Conservation (phyloP, 2,888 invertebrate species). For the Eudemis profundana region DNA sequence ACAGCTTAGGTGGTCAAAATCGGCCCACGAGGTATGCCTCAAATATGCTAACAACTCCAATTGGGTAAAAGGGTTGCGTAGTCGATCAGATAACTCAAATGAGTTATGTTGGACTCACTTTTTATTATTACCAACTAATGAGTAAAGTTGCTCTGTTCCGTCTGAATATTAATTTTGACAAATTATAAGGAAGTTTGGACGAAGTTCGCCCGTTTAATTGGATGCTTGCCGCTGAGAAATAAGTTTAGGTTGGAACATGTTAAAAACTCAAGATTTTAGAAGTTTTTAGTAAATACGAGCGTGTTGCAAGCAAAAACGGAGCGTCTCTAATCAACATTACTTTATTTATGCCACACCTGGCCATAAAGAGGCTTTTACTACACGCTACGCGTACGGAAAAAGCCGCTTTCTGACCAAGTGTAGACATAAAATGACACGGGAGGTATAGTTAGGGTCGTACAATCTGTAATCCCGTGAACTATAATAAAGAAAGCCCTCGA, state of each 20-base stretch:
- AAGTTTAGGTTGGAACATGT: neutral
- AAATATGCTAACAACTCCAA: conserved; percentile 63
- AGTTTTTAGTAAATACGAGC: too few relatives aligned
- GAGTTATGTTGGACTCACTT: conserved; percentile 63
- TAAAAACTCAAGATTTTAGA: too few relatives aligned
- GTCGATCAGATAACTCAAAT: conserved; percentile 61
- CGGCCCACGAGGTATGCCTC: conserved; percentile 43
- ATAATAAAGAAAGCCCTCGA: too few relatives aligned
- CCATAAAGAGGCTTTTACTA: too few relatives aligned
- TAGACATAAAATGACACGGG: too few relatives aligned
- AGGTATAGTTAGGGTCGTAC: too few relatives aligned
- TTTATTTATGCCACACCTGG: too few relatives aligned
- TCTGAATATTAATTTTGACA: conserved; percentile 56
- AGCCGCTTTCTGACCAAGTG: too few relatives aligned
- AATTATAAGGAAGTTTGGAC: conserved; percentile 50
- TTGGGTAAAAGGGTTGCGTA: conserved; percentile 67
- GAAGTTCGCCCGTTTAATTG: conserved; percentile 2
- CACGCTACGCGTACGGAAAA: too few relatives aligned
- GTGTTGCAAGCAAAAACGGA: too few relatives aligned
- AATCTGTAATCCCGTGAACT: too few relatives aligned
- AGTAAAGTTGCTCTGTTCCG: conserved; percentile 43
- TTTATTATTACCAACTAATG: conserved; percentile 54
- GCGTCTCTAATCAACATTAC: too few relatives aligned
- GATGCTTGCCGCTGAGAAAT: neutral
- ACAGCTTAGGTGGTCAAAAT: conserved; percentile 56